These are phyloP conservation scores for Drosophila arizonae DNA, from an alignment of 1,140 invertebrate genomes.

Conservation along the genomic window DNA sequence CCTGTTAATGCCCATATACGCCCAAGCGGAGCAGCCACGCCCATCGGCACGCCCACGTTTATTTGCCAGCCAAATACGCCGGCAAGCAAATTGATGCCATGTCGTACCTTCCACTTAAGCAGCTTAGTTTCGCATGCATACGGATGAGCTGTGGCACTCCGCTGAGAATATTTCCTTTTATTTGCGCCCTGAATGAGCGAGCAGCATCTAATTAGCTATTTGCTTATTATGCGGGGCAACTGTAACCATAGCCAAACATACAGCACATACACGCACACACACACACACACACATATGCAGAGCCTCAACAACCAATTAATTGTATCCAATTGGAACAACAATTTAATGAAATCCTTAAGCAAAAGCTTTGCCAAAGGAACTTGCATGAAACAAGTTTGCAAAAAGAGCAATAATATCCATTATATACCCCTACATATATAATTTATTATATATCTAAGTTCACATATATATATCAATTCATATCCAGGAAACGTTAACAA, in stretches of 20 bases:
- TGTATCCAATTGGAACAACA: background rate
- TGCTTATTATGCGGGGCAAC: background rate
- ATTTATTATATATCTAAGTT: too few relatives aligned
- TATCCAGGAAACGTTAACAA: too few relatives aligned
- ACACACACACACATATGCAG: background rate
- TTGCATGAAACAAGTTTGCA: too few relatives aligned
- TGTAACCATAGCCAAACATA: background rate
- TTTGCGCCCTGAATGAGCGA: background rate
- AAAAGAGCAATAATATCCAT: too few relatives aligned
- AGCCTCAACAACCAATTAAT: background rate
- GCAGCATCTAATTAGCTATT: slow-evolving; percentile 26
- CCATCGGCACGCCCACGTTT: too few relatives aligned
- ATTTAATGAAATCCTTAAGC: background rate
- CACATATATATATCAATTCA: too few relatives aligned
- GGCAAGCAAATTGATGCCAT: slow-evolving; percentile 16
- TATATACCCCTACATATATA: too few relatives aligned
- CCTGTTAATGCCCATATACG: slow-evolving; percentile 31
- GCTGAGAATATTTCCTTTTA: slow-evolving; percentile 1
- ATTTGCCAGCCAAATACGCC: slow-evolving; percentile 6
- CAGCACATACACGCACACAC: background rate
- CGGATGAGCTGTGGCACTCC: background rate
- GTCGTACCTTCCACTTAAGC: slow-evolving; percentile 25
- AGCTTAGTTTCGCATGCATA: slow-evolving; percentile 5
- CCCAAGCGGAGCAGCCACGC: background rate
- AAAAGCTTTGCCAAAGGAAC: too few relatives aligned